Percentiles rank a stretch among this genome's conserved stretches.
These are phyloP conservation scores for Gavia stellata DNA, from an alignment of 2,113 vertebrate species.

Conservation along the genomic window DNA sequence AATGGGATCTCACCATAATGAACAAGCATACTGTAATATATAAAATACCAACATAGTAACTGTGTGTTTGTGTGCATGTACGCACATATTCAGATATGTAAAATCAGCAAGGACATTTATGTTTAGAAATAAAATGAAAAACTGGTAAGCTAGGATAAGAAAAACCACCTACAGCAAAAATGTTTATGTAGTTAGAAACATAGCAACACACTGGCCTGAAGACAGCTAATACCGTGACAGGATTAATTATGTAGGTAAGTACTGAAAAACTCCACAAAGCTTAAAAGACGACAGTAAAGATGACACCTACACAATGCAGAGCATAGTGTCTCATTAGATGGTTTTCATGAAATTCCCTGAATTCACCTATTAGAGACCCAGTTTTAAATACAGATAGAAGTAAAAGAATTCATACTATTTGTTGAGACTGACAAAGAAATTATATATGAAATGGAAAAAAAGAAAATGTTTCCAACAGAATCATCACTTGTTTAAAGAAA, in stretches of 20 bases:
- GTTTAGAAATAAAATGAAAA: neutral
- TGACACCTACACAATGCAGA: neutral
- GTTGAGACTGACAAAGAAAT: neutral
- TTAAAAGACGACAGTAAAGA: neutral
- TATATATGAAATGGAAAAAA: neutral
- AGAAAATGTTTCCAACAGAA: neutral
- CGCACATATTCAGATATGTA: rapidly evolving
- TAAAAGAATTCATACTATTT: neutral
- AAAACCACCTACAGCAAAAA: neutral
- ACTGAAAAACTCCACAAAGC: neutral
- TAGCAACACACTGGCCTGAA: neutral
- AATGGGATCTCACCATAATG: neutral
- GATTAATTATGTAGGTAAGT: neutral
- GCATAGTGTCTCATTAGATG: neutral
- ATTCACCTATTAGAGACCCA: neutral
- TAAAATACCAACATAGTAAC: neutral
- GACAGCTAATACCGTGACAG: neutral
- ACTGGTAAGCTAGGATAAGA: neutral
- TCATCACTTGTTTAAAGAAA: neutral
- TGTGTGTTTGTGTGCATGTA: too few species aligned
- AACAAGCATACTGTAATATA: neutral
- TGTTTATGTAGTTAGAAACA: neutral
- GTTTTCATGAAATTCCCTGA: neutral
- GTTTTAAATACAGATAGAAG: neutral
- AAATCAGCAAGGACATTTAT: neutral